These are phyloP conservation scores for Drosophila mettleri DNA, from an alignment of 2,888 invertebrate genomes.

Conservation along the genomic window DNA sequence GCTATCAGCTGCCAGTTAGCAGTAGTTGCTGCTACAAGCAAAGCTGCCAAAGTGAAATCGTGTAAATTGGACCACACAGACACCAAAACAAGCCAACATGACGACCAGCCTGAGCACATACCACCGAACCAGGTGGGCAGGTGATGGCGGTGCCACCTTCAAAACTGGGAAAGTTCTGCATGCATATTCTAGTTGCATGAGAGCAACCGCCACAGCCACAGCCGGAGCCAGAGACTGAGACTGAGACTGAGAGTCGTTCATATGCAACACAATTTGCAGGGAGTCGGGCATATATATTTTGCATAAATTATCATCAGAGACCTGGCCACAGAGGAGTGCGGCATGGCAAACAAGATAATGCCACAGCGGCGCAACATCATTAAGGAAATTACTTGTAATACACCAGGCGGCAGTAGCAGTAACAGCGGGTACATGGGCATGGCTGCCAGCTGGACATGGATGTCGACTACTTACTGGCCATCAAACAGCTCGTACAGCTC, in stretches of 20 bases:
- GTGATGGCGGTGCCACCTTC: conserved; percentile 37
- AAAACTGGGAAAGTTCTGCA: conserved; percentile 57
- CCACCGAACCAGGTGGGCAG: neutral
- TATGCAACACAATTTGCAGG: conserved; percentile 13
- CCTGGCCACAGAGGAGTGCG: conserved; percentile 33
- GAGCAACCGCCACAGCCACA: conserved; percentile 19
- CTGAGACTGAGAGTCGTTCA: conserved; percentile 15
- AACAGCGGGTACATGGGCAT: conserved; percentile 60
- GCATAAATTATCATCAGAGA: conserved; percentile 72
- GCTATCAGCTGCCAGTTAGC: conserved; percentile 38
- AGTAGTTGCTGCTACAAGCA: conserved; percentile 29
- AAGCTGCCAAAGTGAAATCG: conserved; percentile 71
- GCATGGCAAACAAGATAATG: conserved; percentile 76
- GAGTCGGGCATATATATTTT: conserved; percentile 64
- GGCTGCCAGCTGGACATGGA: conserved; percentile 8
- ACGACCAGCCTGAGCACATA: conserved; percentile 37
- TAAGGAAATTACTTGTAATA: conserved; percentile 80
- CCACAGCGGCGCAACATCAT: conserved; percentile 76
- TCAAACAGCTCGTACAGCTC: conserved; percentile 22
- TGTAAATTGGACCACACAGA: conserved; percentile 80
- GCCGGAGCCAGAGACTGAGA: conserved; percentile 18
- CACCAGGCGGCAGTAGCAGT: conserved; percentile 37
- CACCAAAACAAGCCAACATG: conserved; percentile 56
- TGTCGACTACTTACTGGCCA: conserved; percentile 6
- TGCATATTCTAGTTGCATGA: conserved; percentile 39